Percentiles rank a stretch among this genome's conserved stretches.
Conservation (phyloP, 2,888 invertebrate genomes). For the Stenolophus ochropezus region DNA sequence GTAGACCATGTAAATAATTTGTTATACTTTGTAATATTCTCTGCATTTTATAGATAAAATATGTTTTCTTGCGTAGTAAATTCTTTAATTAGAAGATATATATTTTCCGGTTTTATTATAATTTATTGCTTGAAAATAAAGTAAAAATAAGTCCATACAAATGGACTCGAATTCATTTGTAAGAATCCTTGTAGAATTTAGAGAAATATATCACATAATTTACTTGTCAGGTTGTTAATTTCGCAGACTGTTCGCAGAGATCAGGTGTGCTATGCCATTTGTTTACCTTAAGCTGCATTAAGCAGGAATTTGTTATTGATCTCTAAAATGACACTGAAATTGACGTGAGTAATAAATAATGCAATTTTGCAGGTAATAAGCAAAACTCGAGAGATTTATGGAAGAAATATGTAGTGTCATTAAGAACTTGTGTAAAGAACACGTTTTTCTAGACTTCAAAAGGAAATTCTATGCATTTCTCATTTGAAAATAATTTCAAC, state of each 20-base stretch:
- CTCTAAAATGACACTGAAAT: not conserved
- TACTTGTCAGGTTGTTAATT: not conserved
- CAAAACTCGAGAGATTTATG: constrained; percentile 12
- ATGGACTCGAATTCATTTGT: constrained; percentile 24
- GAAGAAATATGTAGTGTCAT: not conserved
- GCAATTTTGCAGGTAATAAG: constrained; percentile 2
- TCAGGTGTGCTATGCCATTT: constrained; percentile 16
- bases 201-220: constrained; percentile 39
- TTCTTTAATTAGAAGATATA: constrained; percentile 33
- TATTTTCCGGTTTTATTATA: constrained; percentile 30
- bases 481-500: not conserved
- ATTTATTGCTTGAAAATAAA: constrained; percentile 2
- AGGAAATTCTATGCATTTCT: not conserved
- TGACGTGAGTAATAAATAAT: constrained; percentile 19
- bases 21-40: no score
- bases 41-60: constrained; percentile 12
- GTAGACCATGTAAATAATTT: no score
- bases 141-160: constrained; percentile 10
- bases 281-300: not conserved
- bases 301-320: constrained; percentile 22
- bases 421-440: not conserved
- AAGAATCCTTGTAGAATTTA: constrained; percentile 4
- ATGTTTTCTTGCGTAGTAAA: constrained; percentile 4
- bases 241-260: not conserved
- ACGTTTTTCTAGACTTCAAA: not conserved